Conservation (phyloP, 2,797 vertebrate genomes). For the Squalus acanthias region DNA sequence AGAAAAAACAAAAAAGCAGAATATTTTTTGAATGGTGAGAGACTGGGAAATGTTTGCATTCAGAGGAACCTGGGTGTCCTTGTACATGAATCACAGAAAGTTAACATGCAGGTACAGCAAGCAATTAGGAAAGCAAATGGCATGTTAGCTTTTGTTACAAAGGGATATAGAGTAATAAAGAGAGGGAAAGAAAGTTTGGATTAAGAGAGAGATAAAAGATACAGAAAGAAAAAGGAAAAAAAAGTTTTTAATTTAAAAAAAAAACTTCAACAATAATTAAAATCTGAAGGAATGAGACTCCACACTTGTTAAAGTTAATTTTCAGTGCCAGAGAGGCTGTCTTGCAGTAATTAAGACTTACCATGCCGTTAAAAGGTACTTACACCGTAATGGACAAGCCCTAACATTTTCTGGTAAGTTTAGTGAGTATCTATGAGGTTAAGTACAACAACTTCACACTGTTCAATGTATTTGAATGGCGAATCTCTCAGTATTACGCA, state of each 20-base stretch:
- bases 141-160: too few species aligned
- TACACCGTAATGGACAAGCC: not conserved
- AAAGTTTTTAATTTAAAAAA: not conserved
- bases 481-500: not conserved
- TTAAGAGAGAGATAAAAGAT: not conserved
- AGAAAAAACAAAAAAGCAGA: too few species aligned
- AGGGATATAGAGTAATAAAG: too few species aligned
- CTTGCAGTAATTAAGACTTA: not conserved
- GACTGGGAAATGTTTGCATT: too few species aligned
- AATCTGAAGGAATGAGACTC: not conserved
- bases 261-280: not conserved
- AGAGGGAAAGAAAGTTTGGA: too few species aligned
- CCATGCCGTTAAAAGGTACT: not conserved
- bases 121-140: too few species aligned
- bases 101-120: too few species aligned
- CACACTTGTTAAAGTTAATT: not conserved
- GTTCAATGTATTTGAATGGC: not conserved
- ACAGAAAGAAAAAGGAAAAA: not conserved
- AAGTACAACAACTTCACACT: not conserved
- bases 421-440: not conserved
- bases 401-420: not conserved
- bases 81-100: too few species aligned
- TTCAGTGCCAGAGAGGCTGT: not conserved
- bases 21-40: too few species aligned
- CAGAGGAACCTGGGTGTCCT: too few species aligned